Evolutionary conservation across 2,113 vertebrate genomes (phyloP), one percentile per base, ranked within the genome.

Genomic region (Eudorcas thomsonii): DNA sequence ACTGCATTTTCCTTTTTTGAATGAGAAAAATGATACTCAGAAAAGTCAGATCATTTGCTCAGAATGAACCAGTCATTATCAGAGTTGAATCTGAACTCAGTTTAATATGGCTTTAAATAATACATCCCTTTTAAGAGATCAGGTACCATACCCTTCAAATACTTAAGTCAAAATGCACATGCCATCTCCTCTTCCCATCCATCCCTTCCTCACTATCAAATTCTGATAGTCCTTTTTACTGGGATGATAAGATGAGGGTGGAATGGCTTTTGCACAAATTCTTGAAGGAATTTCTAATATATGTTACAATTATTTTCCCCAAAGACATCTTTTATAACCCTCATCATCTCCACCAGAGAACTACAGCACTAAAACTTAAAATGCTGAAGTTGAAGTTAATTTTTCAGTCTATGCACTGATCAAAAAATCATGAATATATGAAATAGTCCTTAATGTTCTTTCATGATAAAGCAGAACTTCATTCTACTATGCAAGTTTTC

Each of bases 1-100:
- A n/a, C 13, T 50, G 7, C 59, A 80, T 67, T 95, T 94, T 93
- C 82, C 30, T 96, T 45, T 86, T 59, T 54, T 71, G 60, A 97
- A 95, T 77, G 33, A 94, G 25, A 26, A 67, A 52, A 90, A 5
- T 48, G 6, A 88, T 36, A 7, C 23, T 88, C 25, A 81, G 57
- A 11, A 84, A 81, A 87, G 14, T 67, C 9, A 55, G 25, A 5
- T 54, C 25, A 64, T 23, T 60, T 88, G 30, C 26, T 93, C 93
- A 93, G 64, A 43, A 28, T 62, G 30, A 91, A 50, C 19, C 82
- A 55, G 33, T 62, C 55, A 85, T 7, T 19, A 48, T n/a, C 33
- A 57, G 67, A 93, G 45, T 48, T 90, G 7, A 80, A 74, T 95
- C 21, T 90, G 45, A 88, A 96, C 21, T 94, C 88, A 74, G 55